Conservation (phyloP, 2,113 vertebrate species). For the Nothobranchius kuhntae region DNA sequence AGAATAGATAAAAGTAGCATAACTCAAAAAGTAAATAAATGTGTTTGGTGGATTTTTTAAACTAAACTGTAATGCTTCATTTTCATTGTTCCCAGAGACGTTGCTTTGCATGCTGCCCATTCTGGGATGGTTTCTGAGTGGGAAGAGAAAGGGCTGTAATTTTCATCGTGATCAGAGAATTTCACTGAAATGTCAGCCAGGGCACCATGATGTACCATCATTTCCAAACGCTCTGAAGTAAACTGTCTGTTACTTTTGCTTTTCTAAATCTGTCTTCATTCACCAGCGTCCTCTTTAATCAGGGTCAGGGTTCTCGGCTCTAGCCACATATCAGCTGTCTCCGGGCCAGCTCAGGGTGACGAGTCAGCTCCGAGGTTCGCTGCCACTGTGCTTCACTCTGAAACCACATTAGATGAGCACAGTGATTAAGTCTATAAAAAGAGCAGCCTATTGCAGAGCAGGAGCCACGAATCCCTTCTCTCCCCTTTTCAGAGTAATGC, state of each 20-base stretch:
- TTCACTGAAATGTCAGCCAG: conserved; percentile 10
- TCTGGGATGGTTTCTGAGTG: conserved; percentile 13
- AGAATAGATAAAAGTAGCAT: no score
- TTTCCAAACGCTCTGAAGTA: conserved; percentile 39
- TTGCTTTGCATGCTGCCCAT: conserved; percentile 1
- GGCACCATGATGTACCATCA: neutral
- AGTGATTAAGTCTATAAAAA: conserved; percentile 60
- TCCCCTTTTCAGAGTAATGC: conserved; percentile 40
- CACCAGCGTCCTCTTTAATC: conserved; percentile 52
- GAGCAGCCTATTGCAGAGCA: conserved; percentile 20
- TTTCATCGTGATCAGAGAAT: conserved; percentile 25
- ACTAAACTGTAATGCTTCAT: neutral
- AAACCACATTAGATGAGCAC: conserved; percentile 65
- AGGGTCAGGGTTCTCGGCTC: conserved; percentile 37
- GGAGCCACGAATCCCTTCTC: conserved; percentile 57
- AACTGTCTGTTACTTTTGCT: conserved; percentile 38
- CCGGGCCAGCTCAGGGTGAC: conserved; percentile 42
- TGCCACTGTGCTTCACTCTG: conserved; percentile 27
- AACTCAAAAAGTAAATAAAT: no score
- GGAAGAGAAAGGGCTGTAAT: conserved; percentile 23
- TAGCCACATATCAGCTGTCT: conserved; percentile 42
- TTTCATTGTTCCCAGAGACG: conserved; percentile 9
- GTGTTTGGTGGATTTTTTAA: no score
- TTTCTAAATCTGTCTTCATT: conserved; percentile 43
- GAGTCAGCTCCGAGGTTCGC: conserved; percentile 49